phyloP scores from a whole-genome alignment of 2,888 invertebrate species.

The Tethea ocularis region DNA sequence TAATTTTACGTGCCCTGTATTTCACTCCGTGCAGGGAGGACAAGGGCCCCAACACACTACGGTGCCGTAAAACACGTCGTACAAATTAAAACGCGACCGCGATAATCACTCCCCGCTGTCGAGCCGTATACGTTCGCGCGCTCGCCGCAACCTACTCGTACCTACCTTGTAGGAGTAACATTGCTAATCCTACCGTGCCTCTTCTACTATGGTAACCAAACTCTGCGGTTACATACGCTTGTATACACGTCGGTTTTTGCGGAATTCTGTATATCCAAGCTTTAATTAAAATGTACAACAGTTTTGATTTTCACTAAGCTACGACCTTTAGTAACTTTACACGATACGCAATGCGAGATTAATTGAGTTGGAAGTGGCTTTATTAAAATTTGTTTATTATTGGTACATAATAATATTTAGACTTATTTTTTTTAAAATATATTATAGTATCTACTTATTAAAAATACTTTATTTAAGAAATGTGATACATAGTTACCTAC shows the following conservation, averaged over 20 bases:
- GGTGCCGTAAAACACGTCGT: conserved; percentile 64
- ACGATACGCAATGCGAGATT: background rate
- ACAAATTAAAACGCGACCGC: conserved; percentile 78
- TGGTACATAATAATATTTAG: conserved; percentile 14
- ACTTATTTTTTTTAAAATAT: too few species aligned
- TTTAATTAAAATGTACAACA: conserved; percentile 46
- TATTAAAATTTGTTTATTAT: conserved; percentile 13
- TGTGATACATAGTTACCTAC: too few species aligned
- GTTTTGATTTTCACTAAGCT: conserved; percentile 3
- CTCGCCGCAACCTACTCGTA: conserved; percentile 45
- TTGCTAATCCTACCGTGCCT: conserved; percentile 49
- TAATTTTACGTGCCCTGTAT: conserved; percentile 36
- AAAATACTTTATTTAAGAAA: too few species aligned
- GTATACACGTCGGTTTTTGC: conserved; percentile 40
- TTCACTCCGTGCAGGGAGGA: conserved; percentile 31
- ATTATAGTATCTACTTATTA: too few species aligned
- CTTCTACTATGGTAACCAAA: conserved; percentile 27
- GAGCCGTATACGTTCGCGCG: conserved; percentile 21
- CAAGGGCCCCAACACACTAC: conserved; percentile 41
- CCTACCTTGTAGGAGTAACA: conserved; percentile 15
- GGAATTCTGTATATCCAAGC: conserved; percentile 39
- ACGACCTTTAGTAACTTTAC: conserved; percentile 10
- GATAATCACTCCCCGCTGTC: conserved; percentile 58
- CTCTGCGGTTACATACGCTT: conserved; percentile 41
- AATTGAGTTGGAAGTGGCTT: background rate